These are phyloP conservation scores for Engystomops pustulosus DNA, from an alignment of 2,113 vertebrate genomes.

Conservation along the genomic window DNA sequence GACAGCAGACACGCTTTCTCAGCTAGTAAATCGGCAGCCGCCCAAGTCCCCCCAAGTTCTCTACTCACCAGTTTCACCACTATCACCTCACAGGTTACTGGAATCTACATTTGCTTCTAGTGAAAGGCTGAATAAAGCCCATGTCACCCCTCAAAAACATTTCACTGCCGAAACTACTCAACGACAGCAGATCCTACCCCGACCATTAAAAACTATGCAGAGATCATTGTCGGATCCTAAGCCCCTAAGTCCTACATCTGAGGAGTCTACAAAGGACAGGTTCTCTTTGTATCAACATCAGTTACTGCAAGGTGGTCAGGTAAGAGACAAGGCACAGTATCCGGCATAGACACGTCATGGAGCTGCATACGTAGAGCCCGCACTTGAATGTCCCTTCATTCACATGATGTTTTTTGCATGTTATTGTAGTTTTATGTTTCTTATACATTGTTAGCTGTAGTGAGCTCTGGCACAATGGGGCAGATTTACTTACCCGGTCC, in stretches of 20 bases:
- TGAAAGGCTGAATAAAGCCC: constrained; percentile 95
- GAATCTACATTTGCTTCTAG: constrained; percentile 92
- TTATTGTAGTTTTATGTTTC: neutral
- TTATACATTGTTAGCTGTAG: neutral
- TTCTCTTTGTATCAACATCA: constrained; percentile 94
- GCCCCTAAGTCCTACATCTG: constrained; percentile 95
- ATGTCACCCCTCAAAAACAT: constrained; percentile 96
- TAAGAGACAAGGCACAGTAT: constrained; percentile 66
- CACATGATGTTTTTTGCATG: neutral
- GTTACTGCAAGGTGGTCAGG: constrained; percentile 88
- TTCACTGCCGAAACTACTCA: constrained; percentile 86
- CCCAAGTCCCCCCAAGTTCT: constrained; percentile 97
- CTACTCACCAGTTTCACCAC: constrained; percentile 94
- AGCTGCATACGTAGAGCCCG: neutral
- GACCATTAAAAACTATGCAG: constrained; percentile 96
- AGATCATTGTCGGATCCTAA: constrained; percentile 97
- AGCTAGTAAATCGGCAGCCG: constrained; percentile 86
- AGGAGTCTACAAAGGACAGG: constrained; percentile 89
- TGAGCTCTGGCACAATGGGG: neutral
- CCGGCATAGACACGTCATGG: neutral
- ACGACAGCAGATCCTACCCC: constrained; percentile 90
- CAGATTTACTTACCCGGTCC: too few relatives aligned
- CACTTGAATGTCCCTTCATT: neutral
- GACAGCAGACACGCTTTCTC: constrained; percentile 84
- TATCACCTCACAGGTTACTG: constrained; percentile 94